These are phyloP conservation scores for Synergus japonicus DNA, from an alignment of 2,888 invertebrate genomes.

Conservation along the genomic window DNA sequence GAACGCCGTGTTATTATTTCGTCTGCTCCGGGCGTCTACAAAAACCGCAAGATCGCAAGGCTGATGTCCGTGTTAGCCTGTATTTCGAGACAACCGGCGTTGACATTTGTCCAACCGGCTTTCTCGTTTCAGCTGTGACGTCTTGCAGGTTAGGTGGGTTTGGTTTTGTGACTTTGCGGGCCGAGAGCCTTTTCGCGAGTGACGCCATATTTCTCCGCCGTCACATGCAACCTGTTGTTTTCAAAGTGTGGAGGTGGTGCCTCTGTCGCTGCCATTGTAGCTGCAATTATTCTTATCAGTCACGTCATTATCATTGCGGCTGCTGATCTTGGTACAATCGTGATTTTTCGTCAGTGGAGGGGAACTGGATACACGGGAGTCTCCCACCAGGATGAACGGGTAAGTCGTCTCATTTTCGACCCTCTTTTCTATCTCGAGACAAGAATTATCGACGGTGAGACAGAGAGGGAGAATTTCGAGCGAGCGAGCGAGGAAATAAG, in stretches of 20 bases:
- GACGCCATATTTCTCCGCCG: conserved; percentile 63
- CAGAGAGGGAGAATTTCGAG: conserved; percentile 28
- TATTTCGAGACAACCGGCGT: conserved; percentile 28
- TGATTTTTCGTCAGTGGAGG: conserved; percentile 1
- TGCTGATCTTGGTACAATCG: conserved; percentile 16
- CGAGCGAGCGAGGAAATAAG: conserved; percentile 20
- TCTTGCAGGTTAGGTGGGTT: conserved; percentile 44
- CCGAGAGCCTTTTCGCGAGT: conserved; percentile 42
- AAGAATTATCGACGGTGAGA: conserved; percentile 60
- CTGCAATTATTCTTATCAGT: conserved; percentile 40
- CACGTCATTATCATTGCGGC: conserved; percentile 9
- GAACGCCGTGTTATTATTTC: conserved; percentile 24
- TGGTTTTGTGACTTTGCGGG: conserved; percentile 35
- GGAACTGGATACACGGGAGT: conserved; percentile 41
- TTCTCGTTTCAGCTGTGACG: conserved; percentile 4
- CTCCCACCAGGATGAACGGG: conserved; percentile 73
- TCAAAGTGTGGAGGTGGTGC: conserved; percentile 60
- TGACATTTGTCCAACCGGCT: conserved; percentile 18
- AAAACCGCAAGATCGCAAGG: neutral
- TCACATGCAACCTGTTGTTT: conserved; percentile 72
- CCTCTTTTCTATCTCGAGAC: conserved; percentile 51
- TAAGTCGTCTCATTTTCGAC: conserved; percentile 60
- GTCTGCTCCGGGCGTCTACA: neutral
- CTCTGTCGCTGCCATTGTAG: conserved; percentile 52
- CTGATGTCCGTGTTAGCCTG: neutral